Base-by-base conservation (phyloP, 1,140 invertebrate species). In the Brachionus sp. region DNA sequence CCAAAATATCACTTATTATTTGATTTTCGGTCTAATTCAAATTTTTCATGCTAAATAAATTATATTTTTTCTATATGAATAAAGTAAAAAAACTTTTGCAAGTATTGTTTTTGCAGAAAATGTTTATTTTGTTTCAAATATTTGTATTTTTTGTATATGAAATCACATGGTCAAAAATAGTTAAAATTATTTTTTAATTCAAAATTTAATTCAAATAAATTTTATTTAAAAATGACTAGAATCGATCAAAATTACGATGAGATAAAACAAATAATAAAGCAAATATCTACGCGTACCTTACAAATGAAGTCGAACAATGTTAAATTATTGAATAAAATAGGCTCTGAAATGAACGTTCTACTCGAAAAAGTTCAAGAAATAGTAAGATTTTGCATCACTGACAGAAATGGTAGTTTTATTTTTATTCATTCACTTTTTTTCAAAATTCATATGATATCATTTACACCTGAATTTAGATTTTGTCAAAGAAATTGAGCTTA, bases 241-340 rank as follows among this genome's bases (percentile, higher is more conserved):
- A 3, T 35, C 3, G 64, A 68, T 13, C 23, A 68, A 35, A 68
- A 70, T 25, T 75, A 75, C 33, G 70, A 75, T 25, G 70, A 75
- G 10, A 75, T 75, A 46, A 75, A 75, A 25, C 39, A 75, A 46
- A 75, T 75, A 29, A 12, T 80, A 5, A 57, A 44, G 33, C 25
- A 53, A 39, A 37, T 62, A 9, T 80, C 77, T 6, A 66, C 29
- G 37, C 46, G 62, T 12, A 80, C 77, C 16, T 42, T 80, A 6
- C 25, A 80, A 4, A 57, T 80, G 33, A 80, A 80, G 25, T 35
- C 77, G 16, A 80, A 80, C 19, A 80, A 80, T 80, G 77, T 80
- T 6, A 80, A 80, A 80, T 7, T 66, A 9, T 62, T 80, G 29
- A 80, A 80, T 23, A 66, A 62, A 66, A 80, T 80, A 29, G 62